phyloP scores from a whole-genome alignment of 2,113 vertebrate genomes.

The Vidua chalybeata region DNA sequence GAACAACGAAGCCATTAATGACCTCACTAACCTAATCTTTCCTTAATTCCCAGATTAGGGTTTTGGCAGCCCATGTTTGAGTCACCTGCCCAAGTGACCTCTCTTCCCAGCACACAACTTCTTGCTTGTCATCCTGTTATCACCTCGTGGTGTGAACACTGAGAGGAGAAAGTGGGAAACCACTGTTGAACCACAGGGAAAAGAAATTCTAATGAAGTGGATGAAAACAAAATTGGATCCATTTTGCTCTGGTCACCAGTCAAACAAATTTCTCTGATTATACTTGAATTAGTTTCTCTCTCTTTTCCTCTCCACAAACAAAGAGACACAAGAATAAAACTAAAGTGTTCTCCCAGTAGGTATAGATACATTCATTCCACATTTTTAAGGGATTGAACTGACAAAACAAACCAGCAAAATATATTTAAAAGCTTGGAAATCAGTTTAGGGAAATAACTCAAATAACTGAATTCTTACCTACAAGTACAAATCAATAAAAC shows the following conservation, averaged over 20 bases:
- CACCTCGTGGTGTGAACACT: neutral
- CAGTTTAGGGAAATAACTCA: neutral
- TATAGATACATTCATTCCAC: fast-evolving
- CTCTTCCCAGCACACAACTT: neutral
- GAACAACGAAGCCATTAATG: neutral
- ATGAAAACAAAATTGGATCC: neutral
- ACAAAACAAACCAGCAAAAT: neutral
- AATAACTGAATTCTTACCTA: neutral
- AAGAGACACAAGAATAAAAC: neutral
- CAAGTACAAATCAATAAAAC: neutral
- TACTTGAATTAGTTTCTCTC: neutral
- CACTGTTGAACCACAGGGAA: neutral
- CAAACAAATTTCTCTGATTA: neutral
- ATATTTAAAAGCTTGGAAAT: neutral
- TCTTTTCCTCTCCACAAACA: neutral
- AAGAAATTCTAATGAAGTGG: neutral
- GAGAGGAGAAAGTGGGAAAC: neutral
- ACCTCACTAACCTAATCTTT: neutral
- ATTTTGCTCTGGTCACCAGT: neutral
- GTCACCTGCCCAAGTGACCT: neutral
- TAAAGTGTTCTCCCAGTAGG: neutral
- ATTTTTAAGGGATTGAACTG: neutral
- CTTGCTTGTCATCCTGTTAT: neutral
- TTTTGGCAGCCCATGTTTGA: neutral
- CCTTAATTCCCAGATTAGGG: neutral